These are phyloP conservation scores for Drosophila parthenogenetica DNA, from an alignment of 2,888 invertebrate species.

Conservation along the genomic window DNA sequence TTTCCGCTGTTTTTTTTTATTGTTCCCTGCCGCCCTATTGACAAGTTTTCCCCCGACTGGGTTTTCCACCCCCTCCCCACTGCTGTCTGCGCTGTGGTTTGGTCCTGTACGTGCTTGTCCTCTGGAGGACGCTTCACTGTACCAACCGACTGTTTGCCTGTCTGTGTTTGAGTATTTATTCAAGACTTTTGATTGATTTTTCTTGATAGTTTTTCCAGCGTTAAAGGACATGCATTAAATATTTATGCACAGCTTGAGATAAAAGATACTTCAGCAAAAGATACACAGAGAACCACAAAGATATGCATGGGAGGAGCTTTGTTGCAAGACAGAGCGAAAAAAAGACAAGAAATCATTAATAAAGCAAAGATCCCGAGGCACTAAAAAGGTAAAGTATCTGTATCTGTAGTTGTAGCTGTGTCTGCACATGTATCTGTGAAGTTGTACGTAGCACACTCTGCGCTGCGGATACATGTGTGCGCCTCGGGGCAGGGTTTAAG, in stretches of 20 bases:
- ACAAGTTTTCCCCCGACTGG: constrained; percentile 4
- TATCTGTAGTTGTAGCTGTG: neutral
- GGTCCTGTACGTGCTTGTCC: constrained; percentile 38
- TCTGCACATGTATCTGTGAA: constrained; percentile 33
- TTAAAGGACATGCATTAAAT: constrained; percentile 58
- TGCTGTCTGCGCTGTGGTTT: constrained; percentile 42
- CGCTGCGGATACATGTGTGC: constrained; percentile 55
- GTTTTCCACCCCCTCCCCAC: neutral
- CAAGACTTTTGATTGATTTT: constrained; percentile 73
- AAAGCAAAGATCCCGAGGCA: constrained; percentile 10
- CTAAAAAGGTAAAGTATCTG: neutral
- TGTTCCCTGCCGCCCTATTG: constrained; percentile 80
- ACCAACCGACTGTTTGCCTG: constrained; percentile 24
- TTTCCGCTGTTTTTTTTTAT: constrained; percentile 72
- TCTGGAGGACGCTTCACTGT: constrained; percentile 39
- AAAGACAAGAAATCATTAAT: constrained; percentile 12
- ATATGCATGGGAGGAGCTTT: constrained; percentile 11
- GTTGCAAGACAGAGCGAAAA: constrained; percentile 10
- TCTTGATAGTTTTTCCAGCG: constrained; percentile 24
- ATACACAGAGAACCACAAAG: constrained; percentile 12
- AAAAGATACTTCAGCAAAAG: constrained; percentile 18
- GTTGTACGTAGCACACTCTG: constrained; percentile 36
- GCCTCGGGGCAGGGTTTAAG: constrained; percentile 74
- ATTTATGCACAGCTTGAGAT: constrained; percentile 33
- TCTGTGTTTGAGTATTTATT: constrained; percentile 58